Evolutionary conservation across 1,140 invertebrate species (phyloP).

Genomic region (Helicorthomorpha holstii): DNA sequence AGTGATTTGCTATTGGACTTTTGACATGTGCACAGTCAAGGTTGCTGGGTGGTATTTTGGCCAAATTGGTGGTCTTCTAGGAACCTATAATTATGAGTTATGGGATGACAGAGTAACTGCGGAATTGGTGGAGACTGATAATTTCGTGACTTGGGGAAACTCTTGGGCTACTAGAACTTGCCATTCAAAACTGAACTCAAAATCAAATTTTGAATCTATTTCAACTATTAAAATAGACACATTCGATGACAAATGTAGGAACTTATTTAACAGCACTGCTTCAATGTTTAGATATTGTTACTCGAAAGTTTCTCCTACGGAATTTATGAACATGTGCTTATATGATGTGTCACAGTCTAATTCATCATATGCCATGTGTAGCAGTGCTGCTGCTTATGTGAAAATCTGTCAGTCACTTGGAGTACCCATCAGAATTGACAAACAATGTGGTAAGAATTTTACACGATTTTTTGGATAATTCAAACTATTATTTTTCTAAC

Average conservation of each 20-base stretch:
- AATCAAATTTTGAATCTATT: neutral
- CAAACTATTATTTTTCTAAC: no score
- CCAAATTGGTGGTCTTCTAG: slow-evolving; percentile 64
- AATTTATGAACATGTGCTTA: slow-evolving; percentile 20
- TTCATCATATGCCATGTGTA: slow-evolving; percentile 14
- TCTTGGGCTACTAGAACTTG: neutral
- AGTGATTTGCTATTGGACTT: slow-evolving; percentile 20
- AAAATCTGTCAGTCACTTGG: slow-evolving; percentile 17
- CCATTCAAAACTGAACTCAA: neutral
- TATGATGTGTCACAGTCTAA: no score
- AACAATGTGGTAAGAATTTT: slow-evolving; percentile 16
- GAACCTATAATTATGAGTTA: slow-evolving; percentile 70
- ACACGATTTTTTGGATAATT: neutral
- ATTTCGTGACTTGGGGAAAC: neutral
- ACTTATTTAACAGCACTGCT: neutral
- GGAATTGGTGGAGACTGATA: neutral
- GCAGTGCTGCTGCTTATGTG: slow-evolving; percentile 19
- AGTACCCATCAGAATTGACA: slow-evolving; percentile 16
- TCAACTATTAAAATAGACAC: neutral
- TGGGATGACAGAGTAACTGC: slow-evolving; percentile 60
- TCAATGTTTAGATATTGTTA: neutral
- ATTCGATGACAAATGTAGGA: neutral
- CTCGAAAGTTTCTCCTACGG: slow-evolving; percentile 11
- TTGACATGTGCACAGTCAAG: slow-evolving; percentile 25
- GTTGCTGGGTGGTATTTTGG: slow-evolving; percentile 45